Evolutionary conservation across 2,888 invertebrate genomes (phyloP).

Genomic region (Metellina segmentata): DNA sequence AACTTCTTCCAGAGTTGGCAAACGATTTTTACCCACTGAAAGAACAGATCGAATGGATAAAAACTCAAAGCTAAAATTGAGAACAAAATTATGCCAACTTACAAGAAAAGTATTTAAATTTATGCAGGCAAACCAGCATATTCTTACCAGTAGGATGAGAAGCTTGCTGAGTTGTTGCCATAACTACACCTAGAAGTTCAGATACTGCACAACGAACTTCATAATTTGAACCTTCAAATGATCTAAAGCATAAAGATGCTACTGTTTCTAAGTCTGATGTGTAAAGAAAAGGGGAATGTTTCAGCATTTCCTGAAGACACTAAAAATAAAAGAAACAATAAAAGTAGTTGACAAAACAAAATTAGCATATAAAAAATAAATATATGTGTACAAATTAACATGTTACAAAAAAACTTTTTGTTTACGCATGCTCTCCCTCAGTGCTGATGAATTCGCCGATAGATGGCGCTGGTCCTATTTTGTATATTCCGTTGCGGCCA

Average conservation of each 20-base stretch:
- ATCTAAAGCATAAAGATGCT: conserved; percentile 93
- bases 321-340: conserved; percentile 81
- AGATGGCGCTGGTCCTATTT: no score
- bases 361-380: no score
- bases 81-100: background rate
- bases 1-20: conserved; percentile 89
- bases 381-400: no score
- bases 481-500: no score
- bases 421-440: no score
- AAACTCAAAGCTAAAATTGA: no score
- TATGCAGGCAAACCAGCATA: background rate
- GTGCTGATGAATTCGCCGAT: no score
- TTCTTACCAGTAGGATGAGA: conserved; percentile 77
- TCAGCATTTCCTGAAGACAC: conserved; percentile 93
- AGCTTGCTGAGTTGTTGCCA: conserved; percentile 90
- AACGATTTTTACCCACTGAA: conserved; percentile 75
- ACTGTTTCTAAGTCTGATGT: conserved; percentile 95
- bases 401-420: no score
- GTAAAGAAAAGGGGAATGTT: conserved; percentile 90
- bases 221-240: conserved; percentile 95
- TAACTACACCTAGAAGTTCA: conserved; percentile 92
- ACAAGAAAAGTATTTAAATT: background rate
- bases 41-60: background rate
- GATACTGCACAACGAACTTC: conserved; percentile 95
- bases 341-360: no score